Evolutionary conservation across 2,888 invertebrate genomes (phyloP).

Genomic region (Ariolimax columbianus): DNA sequence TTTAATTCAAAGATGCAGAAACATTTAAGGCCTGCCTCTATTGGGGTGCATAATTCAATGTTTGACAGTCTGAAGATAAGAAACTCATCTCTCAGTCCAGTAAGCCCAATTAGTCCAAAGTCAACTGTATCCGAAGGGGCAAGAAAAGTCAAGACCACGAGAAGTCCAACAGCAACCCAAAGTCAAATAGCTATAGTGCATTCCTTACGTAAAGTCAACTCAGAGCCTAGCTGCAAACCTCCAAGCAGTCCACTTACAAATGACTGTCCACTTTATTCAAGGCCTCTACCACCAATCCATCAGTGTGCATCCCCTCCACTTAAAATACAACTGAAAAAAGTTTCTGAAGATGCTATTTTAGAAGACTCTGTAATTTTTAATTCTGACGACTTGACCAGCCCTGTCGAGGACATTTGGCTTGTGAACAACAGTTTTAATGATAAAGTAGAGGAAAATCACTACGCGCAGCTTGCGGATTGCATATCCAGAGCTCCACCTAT

Average conservation of each 20-base stretch:
- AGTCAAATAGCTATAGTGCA: slow-evolving; percentile 43
- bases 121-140: slow-evolving; percentile 45
- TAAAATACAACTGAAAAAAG: slow-evolving; percentile 52
- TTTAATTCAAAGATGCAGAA: slow-evolving; percentile 71
- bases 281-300: slow-evolving; percentile 12
- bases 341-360: slow-evolving; percentile 51
- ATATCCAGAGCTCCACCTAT: slow-evolving; percentile 19
- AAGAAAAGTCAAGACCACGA: slow-evolving; percentile 30
- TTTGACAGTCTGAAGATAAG: slow-evolving; percentile 70
- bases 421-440: neutral
- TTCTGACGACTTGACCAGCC: slow-evolving; percentile 26
- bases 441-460: slow-evolving; percentile 40
- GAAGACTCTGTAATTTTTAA: slow-evolving; percentile 52
- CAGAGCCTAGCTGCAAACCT: slow-evolving; percentile 55
- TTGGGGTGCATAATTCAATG: slow-evolving; percentile 68
- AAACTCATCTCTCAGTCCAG: slow-evolving; percentile 30
- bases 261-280: slow-evolving; percentile 40
- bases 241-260: slow-evolving; percentile 46
- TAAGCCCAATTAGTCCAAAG: slow-evolving; percentile 48
- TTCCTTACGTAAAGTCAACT: slow-evolving; percentile 50
- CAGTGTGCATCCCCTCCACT: slow-evolving; percentile 61
- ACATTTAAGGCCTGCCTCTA: slow-evolving; percentile 34
- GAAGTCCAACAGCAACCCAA: slow-evolving; percentile 34
- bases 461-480: slow-evolving; percentile 49
- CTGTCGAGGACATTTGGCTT: neutral